Base-by-base conservation (phyloP, 1,140 invertebrate species). In the Halyomorpha halys region DNA sequence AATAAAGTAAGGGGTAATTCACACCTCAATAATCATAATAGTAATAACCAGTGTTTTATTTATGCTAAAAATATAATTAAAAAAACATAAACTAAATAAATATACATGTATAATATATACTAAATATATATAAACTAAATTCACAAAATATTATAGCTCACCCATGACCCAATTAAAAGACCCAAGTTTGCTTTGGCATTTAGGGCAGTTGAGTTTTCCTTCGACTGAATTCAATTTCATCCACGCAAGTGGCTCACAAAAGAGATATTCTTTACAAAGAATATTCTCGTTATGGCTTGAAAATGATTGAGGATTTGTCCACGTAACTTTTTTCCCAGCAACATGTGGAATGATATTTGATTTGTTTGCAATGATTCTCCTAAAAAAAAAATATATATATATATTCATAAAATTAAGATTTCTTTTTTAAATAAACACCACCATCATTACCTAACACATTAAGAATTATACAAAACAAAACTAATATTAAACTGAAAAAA, bases 91-190 rank as follows among this genome's bases (percentile, higher is more conserved):
- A n/a, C n/a, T n/a, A n/a, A n/a, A n/a, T n/a, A n/a, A n/a, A n/a
- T n/a, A n/a, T n/a, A n/a, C n/a, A n/a, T n/a, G n/a, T n/a, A n/a
- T n/a, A n/a, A n/a, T n/a, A n/a, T n/a, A n/a, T n/a, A n/a, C n/a
- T n/a, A 23, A 23, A 56, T 4, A 23, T 56, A 23, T 56, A 3
- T 30, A 60, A 60, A n/a, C 11, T n/a, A 47, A 1, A 8, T 30
- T 30, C 3, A 8, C 18, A 59, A 53, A 21, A 65, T 13, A 30
- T 30, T 30, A 3, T 59, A 27, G 72, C 74, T 67, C 62, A 83
- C 85, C 85, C 80, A 86, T 87, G 59, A 89, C 79, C 89, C 89
- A 91, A 74, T 86, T 90, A 71, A 87, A 92, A 47, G 85, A 87
- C 5, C 89, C 89, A 51, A 91, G 75, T 74, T 91, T 91, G 51